Evolutionary conservation across 2,113 vertebrate genomes (phyloP).

Genomic region (Sisor rabdophorus): DNA sequence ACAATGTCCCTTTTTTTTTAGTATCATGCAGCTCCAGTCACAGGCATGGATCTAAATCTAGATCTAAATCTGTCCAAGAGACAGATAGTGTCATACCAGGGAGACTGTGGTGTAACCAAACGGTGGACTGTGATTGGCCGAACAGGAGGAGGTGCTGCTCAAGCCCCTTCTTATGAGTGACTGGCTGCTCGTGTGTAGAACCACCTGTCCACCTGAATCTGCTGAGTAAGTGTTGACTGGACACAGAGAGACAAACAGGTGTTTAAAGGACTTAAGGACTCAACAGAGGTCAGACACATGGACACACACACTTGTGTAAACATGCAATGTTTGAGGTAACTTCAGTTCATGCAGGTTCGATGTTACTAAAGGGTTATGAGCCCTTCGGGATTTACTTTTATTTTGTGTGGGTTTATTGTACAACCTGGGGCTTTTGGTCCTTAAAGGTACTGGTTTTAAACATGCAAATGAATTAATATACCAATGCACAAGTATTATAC

Average conservation of each 20-base stretch:
- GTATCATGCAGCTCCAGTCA: not conserved
- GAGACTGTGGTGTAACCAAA: not conserved
- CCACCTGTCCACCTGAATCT: slow-evolving; percentile 8
- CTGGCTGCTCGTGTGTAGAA: slow-evolving; percentile 17
- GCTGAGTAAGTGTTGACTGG: not conserved
- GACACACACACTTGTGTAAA: not conserved
- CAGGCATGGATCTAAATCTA: not conserved
- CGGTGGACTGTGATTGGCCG: slow-evolving; percentile 30
- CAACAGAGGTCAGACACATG: slow-evolving; percentile 14
- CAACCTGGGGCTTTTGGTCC: not conserved
- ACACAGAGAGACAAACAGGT: slow-evolving; percentile 16
- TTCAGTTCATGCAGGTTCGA: not conserved
- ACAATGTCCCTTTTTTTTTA: no score
- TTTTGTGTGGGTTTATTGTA: no score
- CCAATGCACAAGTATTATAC: no score
- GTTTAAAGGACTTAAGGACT: not conserved
- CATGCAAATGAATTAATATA: not conserved
- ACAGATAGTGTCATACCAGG: slow-evolving; percentile 3
- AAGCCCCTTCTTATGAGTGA: slow-evolving; percentile 19
- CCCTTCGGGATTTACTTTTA: not conserved
- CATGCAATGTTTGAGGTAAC: not conserved
- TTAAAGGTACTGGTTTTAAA: not conserved
- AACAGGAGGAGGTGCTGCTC: slow-evolving; percentile 9
- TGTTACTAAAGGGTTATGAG: not conserved
- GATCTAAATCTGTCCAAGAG: no score